phyloP scores from a whole-genome alignment of 2,113 vertebrate species.

The Eupsittula cactorum region DNA sequence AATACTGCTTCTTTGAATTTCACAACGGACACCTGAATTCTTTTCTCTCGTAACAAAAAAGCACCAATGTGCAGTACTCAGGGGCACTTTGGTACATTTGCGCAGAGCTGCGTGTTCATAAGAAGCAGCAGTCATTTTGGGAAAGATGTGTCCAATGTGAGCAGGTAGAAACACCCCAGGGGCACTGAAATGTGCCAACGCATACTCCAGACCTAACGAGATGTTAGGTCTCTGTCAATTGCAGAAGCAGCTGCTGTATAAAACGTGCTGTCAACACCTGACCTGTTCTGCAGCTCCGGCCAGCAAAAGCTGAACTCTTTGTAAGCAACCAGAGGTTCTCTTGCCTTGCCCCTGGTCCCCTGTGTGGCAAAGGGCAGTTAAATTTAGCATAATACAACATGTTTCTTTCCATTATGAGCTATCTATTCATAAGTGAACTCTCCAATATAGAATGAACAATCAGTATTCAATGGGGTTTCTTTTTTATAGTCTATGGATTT shows the following conservation, averaged over 20 bases:
- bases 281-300: not conserved
- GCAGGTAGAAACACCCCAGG: not conserved
- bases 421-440: not conserved
- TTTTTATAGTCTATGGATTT: not conserved
- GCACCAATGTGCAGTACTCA: not conserved
- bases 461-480: not conserved
- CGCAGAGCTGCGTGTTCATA: not conserved
- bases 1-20: not conserved
- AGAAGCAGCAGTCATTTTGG: not conserved
- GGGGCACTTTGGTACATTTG: accelerated
- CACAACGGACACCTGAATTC: accelerated
- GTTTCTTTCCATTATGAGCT: not conserved
- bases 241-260: not conserved
- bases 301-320: not conserved
- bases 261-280: accelerated
- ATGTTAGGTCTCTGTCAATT: not conserved
- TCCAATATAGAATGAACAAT: not conserved
- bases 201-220: accelerated
- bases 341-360: not conserved
- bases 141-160: not conserved
- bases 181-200: accelerated
- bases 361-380: not conserved
- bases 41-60: not conserved
- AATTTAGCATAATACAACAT: not conserved
- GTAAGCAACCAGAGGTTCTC: not conserved